phyloP scores from a whole-genome alignment of 2,888 invertebrate species.

The Torymus tubicola region DNA sequence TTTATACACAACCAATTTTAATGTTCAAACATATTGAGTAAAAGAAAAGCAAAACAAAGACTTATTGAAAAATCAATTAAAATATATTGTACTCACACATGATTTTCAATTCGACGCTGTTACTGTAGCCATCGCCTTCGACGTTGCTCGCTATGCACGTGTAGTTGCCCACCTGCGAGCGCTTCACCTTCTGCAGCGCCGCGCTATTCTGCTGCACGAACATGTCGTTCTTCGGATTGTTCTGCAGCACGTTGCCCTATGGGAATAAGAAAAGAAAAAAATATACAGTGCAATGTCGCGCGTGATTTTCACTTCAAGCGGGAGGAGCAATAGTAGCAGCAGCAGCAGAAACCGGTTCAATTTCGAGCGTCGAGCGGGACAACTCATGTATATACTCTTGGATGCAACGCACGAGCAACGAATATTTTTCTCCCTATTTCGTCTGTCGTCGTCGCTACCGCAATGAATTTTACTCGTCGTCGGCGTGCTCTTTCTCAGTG shows the following conservation, averaged over 20 bases:
- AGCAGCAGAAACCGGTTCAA: neutral
- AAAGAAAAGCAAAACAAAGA: no score
- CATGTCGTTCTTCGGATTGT: slow-evolving; percentile 90
- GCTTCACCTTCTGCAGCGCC: slow-evolving; percentile 88
- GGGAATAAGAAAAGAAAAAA: neutral
- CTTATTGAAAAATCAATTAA: no score
- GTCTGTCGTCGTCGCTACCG: slow-evolving; percentile 8
- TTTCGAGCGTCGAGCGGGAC: neutral
- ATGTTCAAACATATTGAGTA: no score
- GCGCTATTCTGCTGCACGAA: slow-evolving; percentile 90
- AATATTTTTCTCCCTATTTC: slow-evolving; percentile 38
- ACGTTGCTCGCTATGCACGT: slow-evolving; percentile 93
- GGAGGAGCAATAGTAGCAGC: no score
- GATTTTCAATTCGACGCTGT: slow-evolving; percentile 87
- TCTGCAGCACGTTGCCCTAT: slow-evolving; percentile 90
- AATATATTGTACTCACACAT: slow-evolving; percentile 87
- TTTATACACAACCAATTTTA: no score
- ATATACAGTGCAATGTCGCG: no score
- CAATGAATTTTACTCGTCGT: slow-evolving; percentile 34
- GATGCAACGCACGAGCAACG: slow-evolving; percentile 14
- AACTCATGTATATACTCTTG: slow-evolving; percentile 17
- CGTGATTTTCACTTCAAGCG: no score
- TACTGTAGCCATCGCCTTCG: slow-evolving; percentile 92
- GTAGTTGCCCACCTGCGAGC: slow-evolving; percentile 91
- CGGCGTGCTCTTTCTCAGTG: neutral